These are phyloP conservation scores for Gymnogyps californianus DNA, from an alignment of 2,113 vertebrate species.

Conservation along the genomic window DNA sequence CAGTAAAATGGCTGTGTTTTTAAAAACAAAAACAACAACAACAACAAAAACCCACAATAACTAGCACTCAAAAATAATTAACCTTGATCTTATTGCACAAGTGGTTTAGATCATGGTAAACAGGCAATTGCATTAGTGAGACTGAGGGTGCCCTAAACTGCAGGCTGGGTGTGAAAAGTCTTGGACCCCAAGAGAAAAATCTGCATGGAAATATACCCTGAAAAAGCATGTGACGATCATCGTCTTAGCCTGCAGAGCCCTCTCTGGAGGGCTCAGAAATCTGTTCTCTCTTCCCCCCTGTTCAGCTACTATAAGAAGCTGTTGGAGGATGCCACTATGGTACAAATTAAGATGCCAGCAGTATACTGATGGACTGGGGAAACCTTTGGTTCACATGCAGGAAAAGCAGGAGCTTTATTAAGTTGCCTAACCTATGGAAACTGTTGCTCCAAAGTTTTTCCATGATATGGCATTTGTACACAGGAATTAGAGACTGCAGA, in stretches of 20 bases:
- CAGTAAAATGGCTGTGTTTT: not conserved
- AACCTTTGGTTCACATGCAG: not conserved
- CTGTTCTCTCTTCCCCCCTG: not conserved
- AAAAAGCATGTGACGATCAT: not conserved
- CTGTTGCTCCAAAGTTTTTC: not conserved
- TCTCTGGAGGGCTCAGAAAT: not conserved
- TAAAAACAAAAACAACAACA: not conserved
- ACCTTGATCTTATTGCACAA: not conserved
- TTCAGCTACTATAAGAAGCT: not conserved
- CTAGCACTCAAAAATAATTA: not conserved
- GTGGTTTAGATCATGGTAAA: not conserved
- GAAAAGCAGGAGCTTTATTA: not conserved
- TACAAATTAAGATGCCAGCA: not conserved
- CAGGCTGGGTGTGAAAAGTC: not conserved
- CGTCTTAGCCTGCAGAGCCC: not conserved
- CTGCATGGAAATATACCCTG: not conserved
- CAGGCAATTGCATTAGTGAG: not conserved
- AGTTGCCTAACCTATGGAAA: not conserved
- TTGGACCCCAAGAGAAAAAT: not conserved
- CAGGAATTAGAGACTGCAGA: not conserved
- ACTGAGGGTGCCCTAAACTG: not conserved
- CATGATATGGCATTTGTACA: not conserved
- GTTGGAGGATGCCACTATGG: not conserved
- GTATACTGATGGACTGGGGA: not conserved
- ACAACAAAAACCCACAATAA: not conserved